Conservation (phyloP, 2,113 vertebrate species). For the Nettapus auritus region DNA sequence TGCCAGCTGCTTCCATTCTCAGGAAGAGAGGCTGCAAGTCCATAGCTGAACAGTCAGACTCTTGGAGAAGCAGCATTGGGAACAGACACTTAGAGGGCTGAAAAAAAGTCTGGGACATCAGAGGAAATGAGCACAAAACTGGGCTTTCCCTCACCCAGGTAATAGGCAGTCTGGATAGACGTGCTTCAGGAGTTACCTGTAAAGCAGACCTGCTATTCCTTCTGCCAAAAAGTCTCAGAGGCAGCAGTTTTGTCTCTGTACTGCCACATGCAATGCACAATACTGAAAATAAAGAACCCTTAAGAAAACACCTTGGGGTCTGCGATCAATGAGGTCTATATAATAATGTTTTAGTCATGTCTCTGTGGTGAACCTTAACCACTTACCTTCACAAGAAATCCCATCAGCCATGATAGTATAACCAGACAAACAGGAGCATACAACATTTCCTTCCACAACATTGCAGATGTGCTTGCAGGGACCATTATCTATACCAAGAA, state of each 20-base stretch:
- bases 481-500: conserved; percentile 76
- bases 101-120: background rate
- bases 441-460: conserved; percentile 50
- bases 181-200: background rate
- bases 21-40: accelerated
- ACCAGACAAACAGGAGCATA: conserved; percentile 89
- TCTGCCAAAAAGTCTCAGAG: background rate
- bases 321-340: background rate
- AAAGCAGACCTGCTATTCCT: background rate
- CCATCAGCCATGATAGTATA: conserved; percentile 85
- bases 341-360: background rate
- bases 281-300: background rate
- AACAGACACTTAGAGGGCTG: background rate
- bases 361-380: background rate
- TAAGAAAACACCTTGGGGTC: background rate
- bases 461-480: conserved; percentile 86
- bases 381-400: conserved; percentile 83
- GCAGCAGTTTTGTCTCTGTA: background rate
- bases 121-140: background rate
- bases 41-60: background rate
- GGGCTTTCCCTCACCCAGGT: background rate
- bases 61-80: background rate
- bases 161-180: accelerated
- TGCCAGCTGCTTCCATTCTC: background rate
- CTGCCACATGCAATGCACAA: background rate